These are phyloP conservation scores for Tetanocera ferruginea DNA, from an alignment of 2,888 invertebrate genomes.

Conservation along the genomic window DNA sequence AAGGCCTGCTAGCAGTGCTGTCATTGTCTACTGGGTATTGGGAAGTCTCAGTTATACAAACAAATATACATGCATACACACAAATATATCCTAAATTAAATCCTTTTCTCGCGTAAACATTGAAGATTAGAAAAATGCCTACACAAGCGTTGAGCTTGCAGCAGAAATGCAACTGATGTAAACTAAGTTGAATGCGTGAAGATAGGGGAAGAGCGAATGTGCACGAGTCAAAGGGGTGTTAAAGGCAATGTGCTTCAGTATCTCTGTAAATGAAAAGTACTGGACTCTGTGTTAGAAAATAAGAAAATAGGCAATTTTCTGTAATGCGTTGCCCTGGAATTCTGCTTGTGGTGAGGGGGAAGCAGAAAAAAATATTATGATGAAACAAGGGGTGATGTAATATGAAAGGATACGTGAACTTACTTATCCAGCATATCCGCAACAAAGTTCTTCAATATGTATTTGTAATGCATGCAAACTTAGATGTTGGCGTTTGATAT, in stretches of 20 bases:
- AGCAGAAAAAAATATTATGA: no score
- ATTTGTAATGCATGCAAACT: no score
- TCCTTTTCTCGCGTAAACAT: constrained; percentile 31
- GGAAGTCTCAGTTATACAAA: background rate
- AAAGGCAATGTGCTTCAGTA: no score
- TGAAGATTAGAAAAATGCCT: constrained; percentile 28
- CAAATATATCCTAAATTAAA: constrained; percentile 28
- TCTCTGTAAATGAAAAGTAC: no score
- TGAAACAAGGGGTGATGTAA: no score
- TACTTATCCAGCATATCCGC: no score
- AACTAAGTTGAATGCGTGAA: background rate
- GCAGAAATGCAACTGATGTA: background rate
- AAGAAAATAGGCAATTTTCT: constrained; percentile 3
- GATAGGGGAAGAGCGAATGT: background rate
- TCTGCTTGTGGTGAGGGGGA: background rate
- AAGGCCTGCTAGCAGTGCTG: no score
- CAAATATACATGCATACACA: background rate
- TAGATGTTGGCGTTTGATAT: no score
- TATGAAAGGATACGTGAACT: no score
- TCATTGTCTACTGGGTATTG: no score
- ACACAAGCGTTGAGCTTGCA: background rate
- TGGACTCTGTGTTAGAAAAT: no score
- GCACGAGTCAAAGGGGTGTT: background rate
- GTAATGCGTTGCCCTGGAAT: background rate
- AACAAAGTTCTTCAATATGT: no score